These are phyloP conservation scores for Pygocentrus nattereri DNA, from an alignment of 2,797 vertebrate species.

Conservation along the genomic window DNA sequence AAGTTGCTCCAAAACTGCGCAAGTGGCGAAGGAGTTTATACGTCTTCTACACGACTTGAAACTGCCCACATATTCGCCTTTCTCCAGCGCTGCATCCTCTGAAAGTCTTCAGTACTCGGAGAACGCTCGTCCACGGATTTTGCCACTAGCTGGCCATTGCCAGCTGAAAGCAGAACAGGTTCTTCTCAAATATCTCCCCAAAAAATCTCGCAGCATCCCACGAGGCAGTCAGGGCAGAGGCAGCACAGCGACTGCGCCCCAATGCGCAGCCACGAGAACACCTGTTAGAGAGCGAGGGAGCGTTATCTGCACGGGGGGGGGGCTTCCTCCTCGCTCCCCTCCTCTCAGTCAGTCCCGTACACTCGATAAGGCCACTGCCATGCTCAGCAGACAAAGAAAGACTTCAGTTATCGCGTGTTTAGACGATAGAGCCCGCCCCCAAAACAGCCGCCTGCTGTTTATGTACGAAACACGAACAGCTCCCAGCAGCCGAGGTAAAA, in stretches of 20 bases:
- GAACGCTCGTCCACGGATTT: background rate
- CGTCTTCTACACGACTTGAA: background rate
- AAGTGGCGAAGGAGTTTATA: conserved; percentile 12
- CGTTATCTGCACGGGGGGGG: background rate
- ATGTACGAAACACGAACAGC: no score
- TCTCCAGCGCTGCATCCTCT: conserved; percentile 52
- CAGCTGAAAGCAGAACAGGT: no score
- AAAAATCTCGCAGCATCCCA: conserved; percentile 57
- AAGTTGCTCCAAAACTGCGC: conserved; percentile 20
- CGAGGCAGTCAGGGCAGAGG: conserved; percentile 45
- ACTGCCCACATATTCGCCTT: conserved; percentile 22
- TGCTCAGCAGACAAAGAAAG: background rate
- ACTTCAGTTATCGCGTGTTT: background rate
- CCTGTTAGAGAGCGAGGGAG: conserved; percentile 31
- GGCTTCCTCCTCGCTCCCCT: background rate
- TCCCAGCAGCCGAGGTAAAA: background rate
- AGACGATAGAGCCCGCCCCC: background rate
- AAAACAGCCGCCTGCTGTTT: background rate
- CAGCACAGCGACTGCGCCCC: conserved; percentile 16
- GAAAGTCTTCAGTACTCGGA: background rate
- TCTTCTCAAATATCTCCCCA: conserved; percentile 9
- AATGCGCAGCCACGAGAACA: conserved; percentile 29
- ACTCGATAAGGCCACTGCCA: background rate
- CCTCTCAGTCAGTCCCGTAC: background rate
- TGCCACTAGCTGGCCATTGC: background rate